Evolutionary conservation across 2,797 vertebrate species (phyloP), one percentile per base, ranked within the genome.

Genomic region (Macropodus opercularis): DNA sequence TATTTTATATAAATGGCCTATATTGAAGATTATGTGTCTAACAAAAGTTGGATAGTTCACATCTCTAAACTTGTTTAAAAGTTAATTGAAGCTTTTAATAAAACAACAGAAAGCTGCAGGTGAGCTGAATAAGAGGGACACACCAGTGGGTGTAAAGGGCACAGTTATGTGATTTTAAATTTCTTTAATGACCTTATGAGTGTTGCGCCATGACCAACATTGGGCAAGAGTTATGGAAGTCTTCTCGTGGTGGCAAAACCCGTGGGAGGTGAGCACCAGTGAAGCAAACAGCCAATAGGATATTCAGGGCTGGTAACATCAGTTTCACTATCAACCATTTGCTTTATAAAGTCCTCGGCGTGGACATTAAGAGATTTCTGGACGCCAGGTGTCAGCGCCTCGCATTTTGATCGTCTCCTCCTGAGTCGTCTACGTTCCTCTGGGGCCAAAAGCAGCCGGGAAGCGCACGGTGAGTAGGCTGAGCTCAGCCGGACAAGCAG

Each of bases 281-380:
- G 89, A 85, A 84, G 87, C 76, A 50, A 77, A 19, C 84, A 92
- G 87, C 94, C 95, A 97, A 96, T 96, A 80, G 89, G 75, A 86
- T 74, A 51, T 52, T 59, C 65, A 71, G 81, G 68, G 53, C 77
- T 58, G 21, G 85, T 92, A 90, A 89, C 92, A 94, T 92, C 90
- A 90, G 90, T 91, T 90, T 87, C 82, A 86, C 67, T 58, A 63
- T 69, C 81, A 82, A 81, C 93, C 94, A 92, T 90, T 91, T 79
- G 86, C 75, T 85, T 88, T 86, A 78, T 87, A 84, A 85, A 29
- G 17, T 60, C 42, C 43, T 55, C 56, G 15, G 48, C 22, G 38
- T 18, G 55, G 41, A 15, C 36, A 56, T 18, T 18, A 51, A n/a
- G 53, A 52, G 32, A 14, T 32, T 42, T 47, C 43, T 61, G 60